Conservation (phyloP, 2,113 vertebrate species). For the Bagarius yarrelli region DNA sequence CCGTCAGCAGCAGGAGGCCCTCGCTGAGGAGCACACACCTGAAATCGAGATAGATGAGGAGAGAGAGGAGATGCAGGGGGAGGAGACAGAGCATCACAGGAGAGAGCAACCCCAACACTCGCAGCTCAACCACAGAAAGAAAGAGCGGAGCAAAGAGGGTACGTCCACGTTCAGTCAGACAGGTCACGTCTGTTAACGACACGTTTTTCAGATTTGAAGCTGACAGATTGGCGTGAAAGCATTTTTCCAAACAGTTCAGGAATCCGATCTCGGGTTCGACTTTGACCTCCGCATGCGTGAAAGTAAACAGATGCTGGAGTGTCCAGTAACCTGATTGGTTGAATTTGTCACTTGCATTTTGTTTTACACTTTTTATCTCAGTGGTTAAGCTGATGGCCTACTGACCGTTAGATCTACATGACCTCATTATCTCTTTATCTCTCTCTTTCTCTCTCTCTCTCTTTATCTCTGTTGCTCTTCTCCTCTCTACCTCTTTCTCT, state of each 20-base stretch:
- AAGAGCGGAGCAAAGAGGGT: constrained; percentile 85
- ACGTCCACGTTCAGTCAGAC: constrained; percentile 55
- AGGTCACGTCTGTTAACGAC: not conserved
- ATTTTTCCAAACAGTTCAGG: not conserved
- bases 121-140: constrained; percentile 76
- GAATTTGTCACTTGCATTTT: constrained; percentile 4
- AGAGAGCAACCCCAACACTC: constrained; percentile 80
- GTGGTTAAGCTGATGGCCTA: too few relatives aligned
- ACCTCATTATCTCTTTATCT: too few relatives aligned
- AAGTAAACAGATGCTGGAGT: not conserved
- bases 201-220: not conserved
- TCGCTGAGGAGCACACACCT: constrained; percentile 82
- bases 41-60: constrained; percentile 71
- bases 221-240: not conserved
- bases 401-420: too few relatives aligned
- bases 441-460: too few relatives aligned
- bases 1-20: constrained; percentile 84
- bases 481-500: too few relatives aligned
- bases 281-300: constrained; percentile 8
- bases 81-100: constrained; percentile 78
- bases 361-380: not conserved
- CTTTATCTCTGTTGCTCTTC: too few relatives aligned
- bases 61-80: constrained; percentile 48
- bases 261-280: not conserved
- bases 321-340: not conserved